Conservation (phyloP, 2,888 invertebrate species). For the Griposia aprilina region DNA sequence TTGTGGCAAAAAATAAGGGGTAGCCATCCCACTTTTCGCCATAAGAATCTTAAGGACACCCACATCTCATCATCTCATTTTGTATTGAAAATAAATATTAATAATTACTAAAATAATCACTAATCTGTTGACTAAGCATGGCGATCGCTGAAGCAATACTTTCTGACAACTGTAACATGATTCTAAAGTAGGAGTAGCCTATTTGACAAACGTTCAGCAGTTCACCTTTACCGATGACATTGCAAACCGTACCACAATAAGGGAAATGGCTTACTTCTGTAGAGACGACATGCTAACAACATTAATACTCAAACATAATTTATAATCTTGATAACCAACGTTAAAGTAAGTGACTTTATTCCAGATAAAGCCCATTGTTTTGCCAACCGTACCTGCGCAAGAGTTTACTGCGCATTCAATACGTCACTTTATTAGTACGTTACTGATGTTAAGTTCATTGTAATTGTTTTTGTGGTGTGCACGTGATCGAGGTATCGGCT, state of each 20-base stretch:
- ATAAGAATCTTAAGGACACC: background rate
- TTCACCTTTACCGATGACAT: constrained; percentile 1
- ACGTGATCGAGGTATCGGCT: constrained; percentile 56
- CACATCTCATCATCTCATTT: background rate
- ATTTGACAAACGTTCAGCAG: background rate
- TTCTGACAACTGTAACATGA: background rate
- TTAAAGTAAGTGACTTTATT: constrained; percentile 62
- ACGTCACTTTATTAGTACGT: constrained; percentile 76
- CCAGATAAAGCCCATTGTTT: constrained; percentile 63
- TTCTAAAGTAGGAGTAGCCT: background rate
- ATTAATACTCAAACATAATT: constrained; percentile 62
- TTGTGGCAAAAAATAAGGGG: background rate
- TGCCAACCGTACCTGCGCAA: constrained; percentile 61
- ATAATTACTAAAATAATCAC: background rate
- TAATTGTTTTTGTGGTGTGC: constrained; percentile 72
- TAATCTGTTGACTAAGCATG: too few species aligned
- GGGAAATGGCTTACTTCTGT: constrained; percentile 55
- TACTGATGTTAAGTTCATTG: constrained; percentile 74
- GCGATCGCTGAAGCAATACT: background rate
- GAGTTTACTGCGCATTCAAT: constrained; percentile 73
- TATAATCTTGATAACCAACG: constrained; percentile 61
- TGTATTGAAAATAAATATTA: background rate
- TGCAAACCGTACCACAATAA: constrained; percentile 47
- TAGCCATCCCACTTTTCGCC: background rate
- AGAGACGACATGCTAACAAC: constrained; percentile 55